Base-by-base conservation (phyloP, 2,113 vertebrate genomes). In the Nothoprocta pentlandii region DNA sequence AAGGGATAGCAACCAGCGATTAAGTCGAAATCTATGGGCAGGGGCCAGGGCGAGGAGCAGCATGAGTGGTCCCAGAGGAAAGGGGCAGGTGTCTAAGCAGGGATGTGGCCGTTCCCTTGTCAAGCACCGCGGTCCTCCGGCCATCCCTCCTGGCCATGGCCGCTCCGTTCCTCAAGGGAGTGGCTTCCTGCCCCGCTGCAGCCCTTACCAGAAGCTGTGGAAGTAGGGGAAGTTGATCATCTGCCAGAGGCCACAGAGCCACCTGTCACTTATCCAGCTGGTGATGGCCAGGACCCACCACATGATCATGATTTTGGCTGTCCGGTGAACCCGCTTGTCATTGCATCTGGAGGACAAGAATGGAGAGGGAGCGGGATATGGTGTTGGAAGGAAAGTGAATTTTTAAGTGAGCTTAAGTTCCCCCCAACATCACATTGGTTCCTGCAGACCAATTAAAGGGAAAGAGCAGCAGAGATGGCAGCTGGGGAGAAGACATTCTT, bases 201-300 rank as follows among this genome's bases (percentile, higher is more conserved):
- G n/a, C 25, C 39, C 98, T 98, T 96, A 99, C 99, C 99, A 99
- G 95, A 99, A 97, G 85, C 99, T 98, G 32, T 99, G 99, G 59
- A 99, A 94, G 96, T 99, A 99, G 95, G 97, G 98, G 96, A 99
- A 99, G 96, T 98, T 97, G 41, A 99, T 87, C 28, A 80, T 95
- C 73, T 98, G 98, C 98, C 99, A 99, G 94, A 99, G 98, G 58
- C 97, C 96, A 28, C 99, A 99, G 66, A 99, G 96, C 39, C 98
- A 97, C 2, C 98, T 98, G 94, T 99, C 99, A 1, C 98, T 98
- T 41, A 99, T 85, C 99, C 99, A 99, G 97, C 99, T 99, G 95
- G 95, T 93, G 96, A 99, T 98, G 59, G 99, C 98, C 16, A 98
- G 76, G 2, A 59, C 87, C 99, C 99, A 99, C 92, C 99, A 97